These are phyloP conservation scores for Callionymus lyra DNA, from an alignment of 2,113 vertebrate species.

Conservation along the genomic window DNA sequence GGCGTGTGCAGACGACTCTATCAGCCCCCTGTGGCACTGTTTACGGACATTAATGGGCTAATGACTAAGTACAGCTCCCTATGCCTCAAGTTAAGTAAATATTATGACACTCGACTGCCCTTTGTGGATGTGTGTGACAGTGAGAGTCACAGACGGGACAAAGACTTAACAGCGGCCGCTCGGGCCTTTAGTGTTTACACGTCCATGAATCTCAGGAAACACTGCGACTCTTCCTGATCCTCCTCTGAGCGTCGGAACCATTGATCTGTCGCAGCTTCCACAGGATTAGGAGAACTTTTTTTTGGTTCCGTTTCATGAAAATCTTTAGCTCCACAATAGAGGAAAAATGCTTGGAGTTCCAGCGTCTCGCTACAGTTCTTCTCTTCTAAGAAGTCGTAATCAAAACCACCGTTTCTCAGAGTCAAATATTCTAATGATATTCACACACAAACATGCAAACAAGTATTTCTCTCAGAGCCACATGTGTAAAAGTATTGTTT, in stretches of 20 bases:
- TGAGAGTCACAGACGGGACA: conserved; percentile 34
- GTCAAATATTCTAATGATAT: conserved; percentile 63
- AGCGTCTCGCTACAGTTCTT: conserved; percentile 30
- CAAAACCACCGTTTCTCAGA: conserved; percentile 62
- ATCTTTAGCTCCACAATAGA: conserved; percentile 51
- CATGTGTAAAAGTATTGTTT: conserved; percentile 26
- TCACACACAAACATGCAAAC: conserved; percentile 48
- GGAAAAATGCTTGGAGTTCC: conserved; percentile 47
- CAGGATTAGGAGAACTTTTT: conserved; percentile 41
- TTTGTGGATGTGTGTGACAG: conserved; percentile 41
- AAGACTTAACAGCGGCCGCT: conserved; percentile 22
- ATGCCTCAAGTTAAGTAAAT: conserved; percentile 61
- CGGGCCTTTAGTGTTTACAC: conserved; percentile 17
- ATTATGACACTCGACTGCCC: conserved; percentile 53
- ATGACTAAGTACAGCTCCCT: conserved; percentile 51
- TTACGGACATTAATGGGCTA: conserved; percentile 63
- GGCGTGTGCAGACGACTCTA: conserved; percentile 44
- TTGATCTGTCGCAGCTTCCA: conserved; percentile 24
- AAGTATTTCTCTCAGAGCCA: conserved; percentile 30
- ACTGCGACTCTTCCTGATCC: conserved; percentile 12
- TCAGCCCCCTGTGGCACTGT: conserved; percentile 53
- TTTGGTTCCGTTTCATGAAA: conserved; percentile 57
- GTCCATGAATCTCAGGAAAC: conserved; percentile 15
- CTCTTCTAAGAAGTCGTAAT: conserved; percentile 54
- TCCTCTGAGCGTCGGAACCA: conserved; percentile 45